phyloP scores from a whole-genome alignment of 2,113 vertebrate genomes.

The Anolis carolinensis region DNA sequence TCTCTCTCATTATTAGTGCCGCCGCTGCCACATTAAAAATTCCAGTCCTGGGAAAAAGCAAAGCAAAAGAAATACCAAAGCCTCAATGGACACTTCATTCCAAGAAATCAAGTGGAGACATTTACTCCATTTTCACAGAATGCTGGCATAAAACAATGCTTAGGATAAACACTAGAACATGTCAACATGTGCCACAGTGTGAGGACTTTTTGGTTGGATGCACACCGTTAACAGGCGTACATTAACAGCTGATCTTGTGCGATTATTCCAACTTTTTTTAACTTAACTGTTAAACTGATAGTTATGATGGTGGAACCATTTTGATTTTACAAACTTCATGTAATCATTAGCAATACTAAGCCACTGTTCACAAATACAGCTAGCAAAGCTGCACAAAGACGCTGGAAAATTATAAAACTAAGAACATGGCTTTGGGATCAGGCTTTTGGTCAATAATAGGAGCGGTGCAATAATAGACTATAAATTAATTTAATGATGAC shows the following conservation, averaged over 20 bases:
- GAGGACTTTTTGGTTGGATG: not conserved
- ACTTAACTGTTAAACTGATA: not conserved
- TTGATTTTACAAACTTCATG: too few species aligned
- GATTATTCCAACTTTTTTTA: not conserved
- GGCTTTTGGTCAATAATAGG: too few species aligned
- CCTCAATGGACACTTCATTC: constrained; percentile 2
- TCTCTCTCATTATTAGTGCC: not conserved
- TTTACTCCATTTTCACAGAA: too few species aligned
- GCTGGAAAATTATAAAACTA: not conserved
- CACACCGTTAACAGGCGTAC: not conserved
- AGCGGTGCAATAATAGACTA: too few species aligned
- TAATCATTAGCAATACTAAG: not conserved
- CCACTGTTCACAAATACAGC: not conserved
- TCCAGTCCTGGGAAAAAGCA: constrained; percentile 5
- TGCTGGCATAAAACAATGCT: too few species aligned
- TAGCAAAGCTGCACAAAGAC: not conserved
- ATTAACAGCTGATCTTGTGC: not conserved
- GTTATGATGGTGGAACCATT: too few species aligned
- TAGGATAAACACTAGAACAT: too few species aligned
- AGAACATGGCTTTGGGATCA: too few species aligned
- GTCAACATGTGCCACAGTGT: not conserved
- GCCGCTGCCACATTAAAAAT: not conserved
- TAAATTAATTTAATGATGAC: too few species aligned
- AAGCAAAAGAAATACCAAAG: constrained; percentile 12
- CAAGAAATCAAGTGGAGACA: too few species aligned